Percentiles rank a stretch among this genome's conserved stretches.
Conservation (phyloP, 2,113 vertebrate species). For the Limnothrissa miodon region DNA sequence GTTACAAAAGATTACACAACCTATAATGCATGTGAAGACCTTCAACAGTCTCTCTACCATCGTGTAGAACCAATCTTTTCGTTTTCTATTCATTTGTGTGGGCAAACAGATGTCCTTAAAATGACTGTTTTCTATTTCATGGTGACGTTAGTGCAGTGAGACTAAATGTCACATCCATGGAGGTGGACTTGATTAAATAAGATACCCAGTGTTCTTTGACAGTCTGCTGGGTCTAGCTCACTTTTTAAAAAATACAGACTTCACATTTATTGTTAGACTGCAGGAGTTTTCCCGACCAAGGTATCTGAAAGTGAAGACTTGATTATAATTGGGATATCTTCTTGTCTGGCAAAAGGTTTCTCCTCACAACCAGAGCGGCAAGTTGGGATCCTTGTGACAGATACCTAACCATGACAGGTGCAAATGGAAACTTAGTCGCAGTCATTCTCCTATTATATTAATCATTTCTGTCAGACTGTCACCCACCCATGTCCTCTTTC, state of each 20-base stretch:
- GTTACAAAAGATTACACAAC: neutral
- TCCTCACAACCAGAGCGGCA: too few relatives aligned
- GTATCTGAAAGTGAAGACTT: neutral
- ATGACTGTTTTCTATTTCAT: neutral
- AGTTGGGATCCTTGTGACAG: too few relatives aligned
- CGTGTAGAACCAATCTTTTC: neutral
- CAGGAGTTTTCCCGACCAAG: neutral
- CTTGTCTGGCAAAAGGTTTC: neutral
- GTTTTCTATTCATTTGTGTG: neutral
- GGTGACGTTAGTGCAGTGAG: neutral
- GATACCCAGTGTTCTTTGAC: neutral
- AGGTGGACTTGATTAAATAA: neutral
- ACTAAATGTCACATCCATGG: neutral
- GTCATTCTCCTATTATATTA: too few relatives aligned
- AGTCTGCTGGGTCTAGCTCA: too few relatives aligned
- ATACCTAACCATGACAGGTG: too few relatives aligned
- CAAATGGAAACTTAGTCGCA: too few relatives aligned
- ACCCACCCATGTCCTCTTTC: too few relatives aligned
- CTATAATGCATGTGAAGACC: neutral
- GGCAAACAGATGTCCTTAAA: too few relatives aligned
- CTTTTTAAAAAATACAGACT: neutral
- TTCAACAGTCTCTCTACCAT: neutral
- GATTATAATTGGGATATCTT: neutral
- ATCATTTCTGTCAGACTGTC: too few relatives aligned
- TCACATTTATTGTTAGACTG: neutral